Evolutionary conservation across 2,113 vertebrate species (phyloP).

Genomic region (Clarias batrachus): DNA sequence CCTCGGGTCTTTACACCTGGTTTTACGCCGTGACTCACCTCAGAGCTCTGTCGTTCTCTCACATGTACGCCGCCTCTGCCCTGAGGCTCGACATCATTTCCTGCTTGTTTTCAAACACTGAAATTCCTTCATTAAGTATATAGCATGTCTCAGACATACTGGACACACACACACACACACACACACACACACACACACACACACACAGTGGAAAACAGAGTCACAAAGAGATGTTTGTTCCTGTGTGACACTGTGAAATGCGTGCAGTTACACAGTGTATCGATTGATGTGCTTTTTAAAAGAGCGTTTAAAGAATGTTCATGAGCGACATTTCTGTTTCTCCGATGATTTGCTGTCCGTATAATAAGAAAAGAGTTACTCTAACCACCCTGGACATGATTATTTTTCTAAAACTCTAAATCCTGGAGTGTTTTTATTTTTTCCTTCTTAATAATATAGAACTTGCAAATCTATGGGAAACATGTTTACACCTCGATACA

Average conservation of each 20-base stretch:
- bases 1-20: constrained; percentile 70
- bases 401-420: background rate
- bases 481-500: background rate
- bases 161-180: background rate
- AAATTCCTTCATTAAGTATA: constrained; percentile 54
- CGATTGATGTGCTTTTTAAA: background rate
- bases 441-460: background rate
- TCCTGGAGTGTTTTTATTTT: too few relatives aligned
- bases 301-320: background rate
- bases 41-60: background rate
- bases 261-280: background rate
- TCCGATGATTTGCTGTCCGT: background rate
- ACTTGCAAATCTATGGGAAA: background rate
- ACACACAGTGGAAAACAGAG: background rate
- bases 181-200: constrained; percentile 6
- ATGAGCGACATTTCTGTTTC: background rate
- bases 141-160: constrained; percentile 13
- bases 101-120: constrained; percentile 59
- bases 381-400: background rate
- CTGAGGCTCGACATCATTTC: constrained; percentile 54
- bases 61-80: constrained; percentile 51
- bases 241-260: background rate
- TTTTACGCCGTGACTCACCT: constrained; percentile 45
- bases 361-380: background rate
- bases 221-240: background rate